Base-by-base conservation (phyloP, 1,140 invertebrate genomes). In the Caenorhabditis tropicalis region DNA sequence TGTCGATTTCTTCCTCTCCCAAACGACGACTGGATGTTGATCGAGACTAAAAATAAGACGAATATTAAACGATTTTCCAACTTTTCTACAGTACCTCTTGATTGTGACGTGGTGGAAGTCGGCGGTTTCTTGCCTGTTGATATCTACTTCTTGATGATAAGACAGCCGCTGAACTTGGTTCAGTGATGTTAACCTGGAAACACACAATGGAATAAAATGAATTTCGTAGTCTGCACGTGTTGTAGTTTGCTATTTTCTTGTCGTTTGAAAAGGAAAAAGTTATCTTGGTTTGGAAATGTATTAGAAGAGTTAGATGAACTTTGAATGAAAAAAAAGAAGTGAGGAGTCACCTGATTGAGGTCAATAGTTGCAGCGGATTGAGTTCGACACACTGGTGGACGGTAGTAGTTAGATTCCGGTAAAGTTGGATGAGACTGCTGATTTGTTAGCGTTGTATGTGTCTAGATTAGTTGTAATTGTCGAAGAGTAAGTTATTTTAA, bases 61-160 rank as follows among this genome's bases (percentile, higher is more conserved):
- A 74, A 19, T 9, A 3, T 31, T 84, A 10, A 24, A 4, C 24
- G 2, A 2, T 9, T n/a, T 15, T 29, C 7, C 21, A 51, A 58
- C 21, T 27, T 53, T 3, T n/a, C 24, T 33, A 46, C 19, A n/a
- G 16, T 79, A 85, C 84, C 81, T 82, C 81, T 36, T 82, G 79
- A 39, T 58, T 85, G 10, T 82, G 84, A 36, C 65, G 65, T 24
- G 84, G 84, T 48, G 83, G 81, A 33, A 70, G 84, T 39, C 81
- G 39, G 21, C 39, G 49, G 31, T 85, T 85, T 60, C 84, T 85
- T 2, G 84, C 84, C 21, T 82, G 79, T 31, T 82, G 81, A 39
- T 65, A 85, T 39, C 84, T 36, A 74, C 80, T 82, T 51, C 84
- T 82, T 3, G 80, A 82, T 21, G 56, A 48, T 12, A 49, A 10